Conservation (phyloP, 2,113 vertebrate species). For the Brachyhypopomus occidentalis region DNA sequence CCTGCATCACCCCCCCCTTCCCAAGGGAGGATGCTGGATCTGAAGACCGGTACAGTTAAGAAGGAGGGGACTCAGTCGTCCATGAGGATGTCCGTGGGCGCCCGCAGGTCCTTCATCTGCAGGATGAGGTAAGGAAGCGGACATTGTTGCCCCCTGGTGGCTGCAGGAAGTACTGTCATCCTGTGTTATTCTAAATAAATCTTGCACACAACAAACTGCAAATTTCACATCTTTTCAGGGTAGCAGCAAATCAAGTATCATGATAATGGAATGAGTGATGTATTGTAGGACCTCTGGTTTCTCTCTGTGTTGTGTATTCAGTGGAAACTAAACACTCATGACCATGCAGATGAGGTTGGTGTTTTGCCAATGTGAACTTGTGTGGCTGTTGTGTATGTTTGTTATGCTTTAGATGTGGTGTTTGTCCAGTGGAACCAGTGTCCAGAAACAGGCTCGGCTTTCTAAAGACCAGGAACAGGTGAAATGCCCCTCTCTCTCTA, state of each 20-base stretch:
- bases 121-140: slow-evolving; percentile 85
- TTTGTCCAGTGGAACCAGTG: slow-evolving; percentile 80
- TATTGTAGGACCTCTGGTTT: background rate
- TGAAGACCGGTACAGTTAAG: slow-evolving; percentile 97
- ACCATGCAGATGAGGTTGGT: background rate
- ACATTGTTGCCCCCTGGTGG: too few relatives aligned
- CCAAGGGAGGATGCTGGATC: slow-evolving; percentile 89
- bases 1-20: background rate
- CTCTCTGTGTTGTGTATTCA: background rate
- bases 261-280: too few relatives aligned
- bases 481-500: slow-evolving; percentile 16
- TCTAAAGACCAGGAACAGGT: slow-evolving; percentile 91
- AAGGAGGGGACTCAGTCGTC: slow-evolving; percentile 94
- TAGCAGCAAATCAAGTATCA: too few relatives aligned
- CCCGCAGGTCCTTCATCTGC: slow-evolving; percentile 94
- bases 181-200: too few relatives aligned
- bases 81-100: slow-evolving; percentile 95
- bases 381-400: slow-evolving; percentile 17
- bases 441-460: slow-evolving; percentile 89
- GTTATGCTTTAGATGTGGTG: slow-evolving; percentile 81
- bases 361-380: background rate
- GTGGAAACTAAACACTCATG: background rate
- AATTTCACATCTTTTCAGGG: too few relatives aligned
- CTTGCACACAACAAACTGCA: too few relatives aligned
- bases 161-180: too few relatives aligned